Percentiles rank a stretch among this genome's conserved stretches.
These are phyloP conservation scores for Redunca redunca DNA, from an alignment of 2,113 vertebrate species.

Conservation along the genomic window DNA sequence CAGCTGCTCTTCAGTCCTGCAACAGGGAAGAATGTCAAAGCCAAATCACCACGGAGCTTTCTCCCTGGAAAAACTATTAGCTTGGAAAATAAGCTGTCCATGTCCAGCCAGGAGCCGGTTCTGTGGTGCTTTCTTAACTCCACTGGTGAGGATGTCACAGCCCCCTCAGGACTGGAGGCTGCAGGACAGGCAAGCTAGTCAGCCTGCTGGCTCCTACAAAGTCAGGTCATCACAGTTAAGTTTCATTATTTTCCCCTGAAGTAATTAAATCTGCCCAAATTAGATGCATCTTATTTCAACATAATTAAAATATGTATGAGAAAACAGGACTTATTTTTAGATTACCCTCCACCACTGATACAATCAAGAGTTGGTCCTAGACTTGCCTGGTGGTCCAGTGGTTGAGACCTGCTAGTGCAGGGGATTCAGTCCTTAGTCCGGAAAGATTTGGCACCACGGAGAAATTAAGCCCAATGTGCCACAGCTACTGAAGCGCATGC, in stretches of 20 bases:
- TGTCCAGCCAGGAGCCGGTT: not conserved
- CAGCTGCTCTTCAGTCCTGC: not conserved
- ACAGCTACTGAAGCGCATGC: not conserved
- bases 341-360: not conserved
- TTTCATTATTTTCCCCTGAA: not conserved
- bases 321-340: not conserved
- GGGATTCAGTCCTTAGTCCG: not conserved
- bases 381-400: not conserved
- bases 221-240: not conserved
- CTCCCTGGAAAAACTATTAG: slow-evolving; percentile 17
- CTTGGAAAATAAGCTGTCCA: not conserved
- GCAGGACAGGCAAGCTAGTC: not conserved
- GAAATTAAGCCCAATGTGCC: not conserved
- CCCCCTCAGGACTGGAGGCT: not conserved
- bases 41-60: not conserved
- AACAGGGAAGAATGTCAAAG: not conserved
- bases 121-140: not conserved
- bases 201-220: not conserved
- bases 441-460: not conserved
- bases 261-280: not conserved
- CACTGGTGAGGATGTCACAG: accelerated
- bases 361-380: not conserved
- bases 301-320: not conserved
- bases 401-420: not conserved
- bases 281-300: not conserved